Percentiles rank a stretch among this genome's conserved stretches.
Conservation (phyloP, 2,888 invertebrate species). For the Chloroclysta siterata region DNA sequence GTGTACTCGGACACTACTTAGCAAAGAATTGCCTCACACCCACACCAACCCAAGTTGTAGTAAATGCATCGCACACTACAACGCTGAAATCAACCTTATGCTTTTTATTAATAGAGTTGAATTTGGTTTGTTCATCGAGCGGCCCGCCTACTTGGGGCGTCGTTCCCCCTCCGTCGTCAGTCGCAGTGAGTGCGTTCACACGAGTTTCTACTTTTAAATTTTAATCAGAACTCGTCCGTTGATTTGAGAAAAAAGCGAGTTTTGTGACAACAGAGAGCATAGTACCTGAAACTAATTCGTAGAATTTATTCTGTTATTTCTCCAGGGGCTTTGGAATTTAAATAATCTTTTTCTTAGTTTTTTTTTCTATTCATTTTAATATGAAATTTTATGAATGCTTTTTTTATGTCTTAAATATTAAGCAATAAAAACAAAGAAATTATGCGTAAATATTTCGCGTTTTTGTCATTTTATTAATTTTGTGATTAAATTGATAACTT, state of each 20-base stretch:
- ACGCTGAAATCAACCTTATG: conserved; percentile 44
- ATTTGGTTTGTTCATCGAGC: conserved; percentile 44
- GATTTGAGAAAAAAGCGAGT: conserved; percentile 68
- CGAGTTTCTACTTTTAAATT: conserved; percentile 79
- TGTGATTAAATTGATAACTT: too few relatives aligned
- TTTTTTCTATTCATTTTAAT: neutral
- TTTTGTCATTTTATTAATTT: too few relatives aligned
- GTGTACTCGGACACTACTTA: conserved; percentile 75
- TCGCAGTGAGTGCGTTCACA: conserved; percentile 74
- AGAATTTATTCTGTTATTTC: conserved; percentile 7
- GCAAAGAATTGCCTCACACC: conserved; percentile 71
- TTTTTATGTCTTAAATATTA: too few relatives aligned
- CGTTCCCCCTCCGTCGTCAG: conserved; percentile 69
- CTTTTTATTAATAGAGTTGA: conserved; percentile 39
- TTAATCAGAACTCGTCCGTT: conserved; percentile 77
- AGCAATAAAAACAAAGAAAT: too few relatives aligned
- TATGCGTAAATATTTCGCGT: too few relatives aligned
- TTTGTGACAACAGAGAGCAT: conserved; percentile 60
- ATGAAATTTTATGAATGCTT: too few relatives aligned
- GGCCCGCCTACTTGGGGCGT: conserved; percentile 83
- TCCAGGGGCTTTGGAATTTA: neutral
- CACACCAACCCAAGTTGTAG: conserved; percentile 68
- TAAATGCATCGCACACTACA: conserved; percentile 59
- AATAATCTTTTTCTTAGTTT: neutral
- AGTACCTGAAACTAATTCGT: neutral